Conservation (phyloP, 2,113 vertebrate genomes). For the Rhipidura dahli region DNA sequence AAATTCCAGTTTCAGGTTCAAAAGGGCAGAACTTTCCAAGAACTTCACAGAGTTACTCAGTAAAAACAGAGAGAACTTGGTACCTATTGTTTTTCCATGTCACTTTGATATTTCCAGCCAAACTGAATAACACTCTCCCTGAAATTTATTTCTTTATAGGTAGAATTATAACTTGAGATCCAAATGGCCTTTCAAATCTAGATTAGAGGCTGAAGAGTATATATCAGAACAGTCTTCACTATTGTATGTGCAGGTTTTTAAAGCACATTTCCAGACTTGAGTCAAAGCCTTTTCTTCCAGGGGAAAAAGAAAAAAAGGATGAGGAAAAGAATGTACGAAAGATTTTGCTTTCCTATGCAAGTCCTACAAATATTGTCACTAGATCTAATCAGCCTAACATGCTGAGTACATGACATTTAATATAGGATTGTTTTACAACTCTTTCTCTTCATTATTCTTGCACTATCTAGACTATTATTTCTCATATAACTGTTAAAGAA, state of each 20-base stretch:
- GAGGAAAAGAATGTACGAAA: neutral
- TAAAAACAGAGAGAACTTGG: neutral
- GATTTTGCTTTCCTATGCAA: neutral
- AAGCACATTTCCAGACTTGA: neutral
- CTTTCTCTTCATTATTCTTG: neutral
- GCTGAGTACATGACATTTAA: neutral
- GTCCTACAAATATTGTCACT: slow-evolving; percentile 19
- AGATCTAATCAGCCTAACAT: slow-evolving; percentile 19
- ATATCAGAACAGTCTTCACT: neutral
- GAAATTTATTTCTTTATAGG: neutral
- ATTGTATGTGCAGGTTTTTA: neutral
- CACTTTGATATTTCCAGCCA: neutral
- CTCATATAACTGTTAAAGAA: neutral
- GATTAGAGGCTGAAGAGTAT: neutral
- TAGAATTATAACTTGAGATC: neutral
- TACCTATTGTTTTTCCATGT: slow-evolving; percentile 5
- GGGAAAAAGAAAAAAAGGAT: rapidly evolving
- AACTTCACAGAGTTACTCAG: neutral
- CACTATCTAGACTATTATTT: neutral
- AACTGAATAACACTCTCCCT: neutral
- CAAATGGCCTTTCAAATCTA: neutral
- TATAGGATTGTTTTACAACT: neutral
- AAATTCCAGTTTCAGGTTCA: slow-evolving; percentile 3
- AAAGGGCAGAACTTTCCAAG: slow-evolving; percentile 17
- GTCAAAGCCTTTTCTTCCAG: neutral